A percentile compares a stretch with the other conserved stretches of the same genome.
Conservation (phyloP, 2,888 invertebrate species). For the Beris chalybata region DNA sequence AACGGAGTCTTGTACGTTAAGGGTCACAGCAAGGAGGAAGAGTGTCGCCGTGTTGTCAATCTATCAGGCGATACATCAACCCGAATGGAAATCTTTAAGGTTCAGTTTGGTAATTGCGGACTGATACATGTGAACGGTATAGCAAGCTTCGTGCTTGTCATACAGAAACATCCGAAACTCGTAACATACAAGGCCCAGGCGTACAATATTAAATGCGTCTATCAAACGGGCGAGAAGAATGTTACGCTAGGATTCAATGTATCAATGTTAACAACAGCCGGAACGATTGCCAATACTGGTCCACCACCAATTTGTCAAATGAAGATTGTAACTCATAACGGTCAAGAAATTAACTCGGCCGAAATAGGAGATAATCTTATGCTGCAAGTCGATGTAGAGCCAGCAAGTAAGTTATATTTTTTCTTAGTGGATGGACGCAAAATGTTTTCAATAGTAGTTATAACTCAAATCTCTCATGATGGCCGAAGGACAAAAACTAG, state of each 20-base stretch:
- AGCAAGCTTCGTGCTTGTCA: constrained; percentile 90
- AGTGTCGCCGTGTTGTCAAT: constrained; percentile 80
- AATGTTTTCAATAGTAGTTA: not conserved
- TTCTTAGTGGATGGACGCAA: not conserved
- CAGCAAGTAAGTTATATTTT: constrained; percentile 61
- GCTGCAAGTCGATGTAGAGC: constrained; percentile 82
- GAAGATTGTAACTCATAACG: constrained; percentile 85
- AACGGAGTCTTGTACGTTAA: constrained; percentile 92
- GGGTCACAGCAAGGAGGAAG: constrained; percentile 91
- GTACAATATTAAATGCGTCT: constrained; percentile 94
- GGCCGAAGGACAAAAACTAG: too few species aligned
- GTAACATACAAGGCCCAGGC: constrained; percentile 94
- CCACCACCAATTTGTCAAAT: constrained; percentile 91
- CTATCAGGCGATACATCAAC: constrained; percentile 69
- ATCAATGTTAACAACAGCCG: constrained; percentile 92
- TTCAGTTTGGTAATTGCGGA: constrained; percentile 89
- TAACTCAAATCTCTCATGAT: too few species aligned
- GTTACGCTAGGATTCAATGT: constrained; percentile 93
- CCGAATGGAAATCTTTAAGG: constrained; percentile 77
- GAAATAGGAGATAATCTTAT: constrained; percentile 90
- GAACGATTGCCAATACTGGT: constrained; percentile 92
- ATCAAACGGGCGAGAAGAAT: constrained; percentile 91
- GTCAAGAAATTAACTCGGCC: constrained; percentile 86
- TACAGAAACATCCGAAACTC: constrained; percentile 94
- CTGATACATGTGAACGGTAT: constrained; percentile 88